Conservation (phyloP, 1,140 invertebrate genomes). For the Amphibalanus amphitrite region DNA sequence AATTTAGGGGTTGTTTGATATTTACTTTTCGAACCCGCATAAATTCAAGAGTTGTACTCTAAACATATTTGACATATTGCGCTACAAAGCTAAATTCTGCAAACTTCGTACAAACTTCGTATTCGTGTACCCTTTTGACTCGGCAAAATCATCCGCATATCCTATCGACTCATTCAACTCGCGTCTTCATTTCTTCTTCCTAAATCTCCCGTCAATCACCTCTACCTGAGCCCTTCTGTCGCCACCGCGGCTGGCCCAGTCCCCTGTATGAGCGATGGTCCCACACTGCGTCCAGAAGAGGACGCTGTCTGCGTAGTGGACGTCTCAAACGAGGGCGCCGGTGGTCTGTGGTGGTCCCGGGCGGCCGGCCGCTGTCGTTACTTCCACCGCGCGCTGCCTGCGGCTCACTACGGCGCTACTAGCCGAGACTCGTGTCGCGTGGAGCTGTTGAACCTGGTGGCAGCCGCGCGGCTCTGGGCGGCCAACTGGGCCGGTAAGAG, state of each 20-base stretch:
- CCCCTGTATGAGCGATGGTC: neutral
- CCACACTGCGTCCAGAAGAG: neutral
- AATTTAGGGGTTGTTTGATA: no score
- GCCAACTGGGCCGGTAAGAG: neutral
- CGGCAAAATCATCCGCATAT: no score
- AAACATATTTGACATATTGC: no score
- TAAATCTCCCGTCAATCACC: neutral
- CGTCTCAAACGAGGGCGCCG: slow-evolving; percentile 6
- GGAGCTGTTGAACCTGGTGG: neutral
- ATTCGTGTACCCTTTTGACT: no score
- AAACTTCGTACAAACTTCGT: no score
- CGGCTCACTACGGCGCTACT: neutral
- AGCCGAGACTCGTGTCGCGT: neutral
- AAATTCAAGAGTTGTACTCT: no score
- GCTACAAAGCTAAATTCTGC: no score
- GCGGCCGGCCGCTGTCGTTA: neutral
- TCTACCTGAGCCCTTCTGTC: neutral
- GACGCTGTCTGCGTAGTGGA: slow-evolving; percentile 10
- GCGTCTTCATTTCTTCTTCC: no score
- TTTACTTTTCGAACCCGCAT: no score
- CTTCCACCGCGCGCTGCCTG: neutral
- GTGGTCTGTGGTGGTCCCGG: neutral
- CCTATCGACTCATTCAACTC: no score
- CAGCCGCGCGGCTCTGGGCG: neutral
- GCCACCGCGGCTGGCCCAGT: neutral